phyloP scores from a whole-genome alignment of 2,888 invertebrate genomes.

The Chloroclystis v-ata region DNA sequence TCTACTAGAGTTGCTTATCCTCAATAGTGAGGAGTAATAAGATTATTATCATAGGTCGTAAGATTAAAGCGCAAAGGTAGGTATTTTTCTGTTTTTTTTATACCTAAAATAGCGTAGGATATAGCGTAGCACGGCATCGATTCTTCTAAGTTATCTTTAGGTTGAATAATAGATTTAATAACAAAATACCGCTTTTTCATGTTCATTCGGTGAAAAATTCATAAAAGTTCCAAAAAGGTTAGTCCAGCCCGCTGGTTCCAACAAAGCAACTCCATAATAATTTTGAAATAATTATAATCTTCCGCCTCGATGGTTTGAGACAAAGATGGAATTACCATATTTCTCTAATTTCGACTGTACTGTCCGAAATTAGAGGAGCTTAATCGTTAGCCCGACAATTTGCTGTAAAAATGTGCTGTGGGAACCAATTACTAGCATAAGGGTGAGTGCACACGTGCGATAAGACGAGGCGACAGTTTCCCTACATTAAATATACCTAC shows the following conservation, averaged over 20 bases:
- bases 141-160: no score
- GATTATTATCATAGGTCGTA: no score
- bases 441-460: constrained; percentile 27
- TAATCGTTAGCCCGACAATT: constrained; percentile 62
- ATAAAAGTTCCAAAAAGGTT: constrained; percentile 42
- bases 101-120: no score
- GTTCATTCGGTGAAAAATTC: constrained; percentile 32
- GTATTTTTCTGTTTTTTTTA: no score
- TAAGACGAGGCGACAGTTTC: constrained; percentile 6
- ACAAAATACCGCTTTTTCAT: background rate
- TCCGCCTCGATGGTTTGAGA: constrained; percentile 64
- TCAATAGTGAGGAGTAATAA: no score
- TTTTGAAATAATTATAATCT: constrained; percentile 74
- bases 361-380: constrained; percentile 70
- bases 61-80: no score
- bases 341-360: constrained; percentile 67
- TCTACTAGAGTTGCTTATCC: no score
- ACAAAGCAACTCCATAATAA: constrained; percentile 54
- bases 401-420: constrained; percentile 62
- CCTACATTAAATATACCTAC: background rate
- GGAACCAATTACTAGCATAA: constrained; percentile 55
- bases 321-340: constrained; percentile 73
- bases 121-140: no score
- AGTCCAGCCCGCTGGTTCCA: constrained; percentile 40
- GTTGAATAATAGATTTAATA: no score